Conservation (phyloP, 2,888 invertebrate genomes). For the Drosophila pseudotalamancana region DNA sequence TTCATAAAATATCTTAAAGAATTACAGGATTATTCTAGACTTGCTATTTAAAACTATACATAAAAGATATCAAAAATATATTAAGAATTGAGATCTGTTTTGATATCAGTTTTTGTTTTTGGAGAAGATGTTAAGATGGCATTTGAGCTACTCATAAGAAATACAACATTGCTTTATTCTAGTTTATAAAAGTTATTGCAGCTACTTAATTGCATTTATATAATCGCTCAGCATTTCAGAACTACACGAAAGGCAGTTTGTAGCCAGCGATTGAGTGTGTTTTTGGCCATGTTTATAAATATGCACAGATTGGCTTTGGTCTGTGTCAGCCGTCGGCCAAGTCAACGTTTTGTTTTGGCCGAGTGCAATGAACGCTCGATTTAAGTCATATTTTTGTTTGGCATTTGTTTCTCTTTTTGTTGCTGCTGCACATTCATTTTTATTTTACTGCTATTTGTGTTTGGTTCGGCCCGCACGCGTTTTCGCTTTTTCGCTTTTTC, state of each 20-base stretch:
- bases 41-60: too few species aligned
- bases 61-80: too few species aligned
- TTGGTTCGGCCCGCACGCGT: slow-evolving; percentile 60
- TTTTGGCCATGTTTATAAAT: slow-evolving; percentile 25
- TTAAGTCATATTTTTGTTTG: slow-evolving; percentile 28
- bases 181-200: too few species aligned
- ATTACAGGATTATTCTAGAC: too few species aligned
- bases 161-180: too few species aligned
- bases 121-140: too few species aligned
- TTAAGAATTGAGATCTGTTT: too few species aligned
- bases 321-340: slow-evolving; percentile 59
- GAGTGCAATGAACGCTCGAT: slow-evolving; percentile 70
- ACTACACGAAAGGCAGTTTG: background rate
- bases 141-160: too few species aligned
- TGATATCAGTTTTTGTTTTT: too few species aligned
- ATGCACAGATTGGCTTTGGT: slow-evolving; percentile 28
- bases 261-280: background rate
- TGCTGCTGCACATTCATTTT: slow-evolving; percentile 12
- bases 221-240: background rate
- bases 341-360: slow-evolving; percentile 31
- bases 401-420: slow-evolving; percentile 25
- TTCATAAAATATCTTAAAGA: too few species aligned
- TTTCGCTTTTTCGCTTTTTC: slow-evolving; percentile 1
- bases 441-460: slow-evolving; percentile 46
- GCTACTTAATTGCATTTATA: background rate